phyloP scores from a whole-genome alignment of 2,113 vertebrate genomes.

The Garra rufa region DNA sequence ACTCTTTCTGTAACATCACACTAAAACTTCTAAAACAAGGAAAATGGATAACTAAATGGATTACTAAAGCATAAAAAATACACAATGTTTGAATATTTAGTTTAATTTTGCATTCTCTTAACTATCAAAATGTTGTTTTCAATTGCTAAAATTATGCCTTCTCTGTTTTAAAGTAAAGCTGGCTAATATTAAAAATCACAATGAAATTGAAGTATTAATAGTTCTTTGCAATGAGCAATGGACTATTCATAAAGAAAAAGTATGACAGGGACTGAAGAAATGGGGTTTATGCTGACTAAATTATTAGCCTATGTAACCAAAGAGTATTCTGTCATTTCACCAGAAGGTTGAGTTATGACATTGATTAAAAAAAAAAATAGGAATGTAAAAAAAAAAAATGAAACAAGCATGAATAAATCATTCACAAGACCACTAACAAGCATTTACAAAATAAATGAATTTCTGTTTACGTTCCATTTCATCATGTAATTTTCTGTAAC shows the following conservation, averaged over 20 bases:
- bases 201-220: background rate
- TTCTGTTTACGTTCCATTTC: background rate
- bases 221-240: background rate
- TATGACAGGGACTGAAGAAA: background rate
- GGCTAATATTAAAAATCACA: background rate
- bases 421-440: background rate
- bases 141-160: background rate
- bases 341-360: background rate
- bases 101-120: background rate
- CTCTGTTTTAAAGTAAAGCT: background rate
- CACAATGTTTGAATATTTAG: background rate
- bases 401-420: background rate
- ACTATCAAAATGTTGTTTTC: background rate
- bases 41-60: background rate
- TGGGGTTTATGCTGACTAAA: background rate
- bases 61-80: background rate
- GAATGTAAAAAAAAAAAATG: background rate
- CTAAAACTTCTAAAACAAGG: background rate
- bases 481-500: background rate
- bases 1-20: background rate
- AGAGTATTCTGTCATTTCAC: background rate
- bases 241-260: background rate
- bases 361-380: background rate
- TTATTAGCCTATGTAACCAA: background rate
- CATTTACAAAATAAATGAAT: background rate